These are phyloP conservation scores for Botia almorhae DNA, from an alignment of 2,797 vertebrate genomes.

Conservation along the genomic window DNA sequence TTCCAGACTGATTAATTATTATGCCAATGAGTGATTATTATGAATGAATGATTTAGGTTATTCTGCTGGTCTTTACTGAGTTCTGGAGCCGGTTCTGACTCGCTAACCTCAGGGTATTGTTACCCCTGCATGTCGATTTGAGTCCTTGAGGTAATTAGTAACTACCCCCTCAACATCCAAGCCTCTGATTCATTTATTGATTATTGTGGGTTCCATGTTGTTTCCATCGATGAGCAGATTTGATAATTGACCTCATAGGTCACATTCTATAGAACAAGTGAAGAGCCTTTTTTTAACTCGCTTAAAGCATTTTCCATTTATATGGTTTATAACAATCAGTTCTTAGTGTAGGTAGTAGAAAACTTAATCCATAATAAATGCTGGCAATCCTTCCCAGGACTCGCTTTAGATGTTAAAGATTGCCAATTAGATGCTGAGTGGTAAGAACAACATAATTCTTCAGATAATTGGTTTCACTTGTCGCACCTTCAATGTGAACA, in stretches of 20 bases:
- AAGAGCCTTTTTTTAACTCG: not conserved
- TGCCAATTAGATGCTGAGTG: conserved; percentile 27
- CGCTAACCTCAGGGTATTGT: conserved; percentile 22
- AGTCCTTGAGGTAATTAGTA: conserved; percentile 49
- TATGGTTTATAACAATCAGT: conserved; percentile 1
- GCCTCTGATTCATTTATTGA: conserved; percentile 15
- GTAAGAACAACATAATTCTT: conserved; percentile 11
- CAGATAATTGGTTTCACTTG: conserved; percentile 7
- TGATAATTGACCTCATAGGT: not conserved
- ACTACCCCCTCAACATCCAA: conserved; percentile 26
- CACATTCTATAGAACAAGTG: not conserved
- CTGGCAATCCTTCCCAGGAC: conserved; percentile 2
- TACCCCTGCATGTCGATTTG: conserved; percentile 13
- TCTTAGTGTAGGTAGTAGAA: not conserved
- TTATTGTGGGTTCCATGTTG: conserved; percentile 2
- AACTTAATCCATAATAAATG: conserved; percentile 20
- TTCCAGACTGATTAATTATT: conserved; percentile 45
- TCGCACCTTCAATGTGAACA: too few relatives aligned
- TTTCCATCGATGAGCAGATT: conserved; percentile 17
- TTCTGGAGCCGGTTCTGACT: conserved; percentile 23
- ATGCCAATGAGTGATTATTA: conserved; percentile 8
- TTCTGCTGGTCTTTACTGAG: not conserved
- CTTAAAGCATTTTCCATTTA: not conserved
- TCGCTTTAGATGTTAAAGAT: conserved; percentile 14
- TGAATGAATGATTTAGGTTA: conserved; percentile 5